Conservation (phyloP, 2,113 vertebrate species). For the Phycodurus eques region DNA sequence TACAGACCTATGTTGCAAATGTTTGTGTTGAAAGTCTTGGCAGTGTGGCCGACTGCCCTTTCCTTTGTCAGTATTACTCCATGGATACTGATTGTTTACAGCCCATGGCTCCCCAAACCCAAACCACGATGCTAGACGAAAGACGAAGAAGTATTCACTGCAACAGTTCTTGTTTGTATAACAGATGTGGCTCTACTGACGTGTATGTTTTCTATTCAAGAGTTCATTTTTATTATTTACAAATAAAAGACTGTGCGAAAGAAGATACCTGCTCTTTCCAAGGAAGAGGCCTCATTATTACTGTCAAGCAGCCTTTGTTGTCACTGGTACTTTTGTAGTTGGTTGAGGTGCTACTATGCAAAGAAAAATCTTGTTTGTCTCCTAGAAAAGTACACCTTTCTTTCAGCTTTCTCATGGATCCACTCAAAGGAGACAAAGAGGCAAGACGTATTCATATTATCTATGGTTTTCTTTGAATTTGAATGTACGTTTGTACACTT, state of each 20-base stretch:
- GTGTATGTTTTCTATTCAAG: conserved; percentile 84
- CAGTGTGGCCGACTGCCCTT: conserved; percentile 78
- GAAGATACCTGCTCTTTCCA: conserved; percentile 51
- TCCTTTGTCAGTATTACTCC: conserved; percentile 79
- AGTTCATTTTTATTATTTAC: conserved; percentile 85
- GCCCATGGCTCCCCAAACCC: conserved; percentile 69
- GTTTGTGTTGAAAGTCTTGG: conserved; percentile 70
- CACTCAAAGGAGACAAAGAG: background rate
- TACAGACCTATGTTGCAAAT: conserved; percentile 54
- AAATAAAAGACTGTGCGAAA: conserved; percentile 84
- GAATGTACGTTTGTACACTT: too few relatives aligned
- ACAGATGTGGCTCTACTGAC: conserved; percentile 81
- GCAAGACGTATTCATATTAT: background rate
- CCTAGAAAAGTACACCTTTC: background rate
- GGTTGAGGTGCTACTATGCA: background rate
- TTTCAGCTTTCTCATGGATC: background rate
- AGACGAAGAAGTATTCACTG: conserved; percentile 78
- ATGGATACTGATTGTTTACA: conserved; percentile 81
- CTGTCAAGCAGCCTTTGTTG: background rate
- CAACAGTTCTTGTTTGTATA: conserved; percentile 82
- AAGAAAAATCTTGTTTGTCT: background rate
- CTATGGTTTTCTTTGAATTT: too few relatives aligned
- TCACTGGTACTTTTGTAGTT: background rate
- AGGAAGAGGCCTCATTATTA: conserved; percentile 7
- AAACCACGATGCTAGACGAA: conserved; percentile 68